Conservation (phyloP, 2,113 vertebrate genomes). For the Chrysemys picta region DNA sequence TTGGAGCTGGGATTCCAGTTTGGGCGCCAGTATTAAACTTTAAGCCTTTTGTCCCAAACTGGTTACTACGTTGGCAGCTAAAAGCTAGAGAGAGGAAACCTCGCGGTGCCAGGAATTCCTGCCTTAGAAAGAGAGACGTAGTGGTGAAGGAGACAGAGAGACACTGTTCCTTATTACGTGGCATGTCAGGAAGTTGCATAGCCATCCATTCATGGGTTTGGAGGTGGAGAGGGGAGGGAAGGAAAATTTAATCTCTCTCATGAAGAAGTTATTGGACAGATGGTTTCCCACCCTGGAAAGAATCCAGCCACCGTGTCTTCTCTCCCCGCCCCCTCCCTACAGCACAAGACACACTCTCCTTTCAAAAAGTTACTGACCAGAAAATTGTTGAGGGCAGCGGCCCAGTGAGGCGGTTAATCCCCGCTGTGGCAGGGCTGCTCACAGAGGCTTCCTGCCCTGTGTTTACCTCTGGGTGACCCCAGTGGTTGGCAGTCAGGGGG, state of each 20-base stretch:
- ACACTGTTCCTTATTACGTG: not conserved
- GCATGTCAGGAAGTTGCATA: constrained; percentile 25
- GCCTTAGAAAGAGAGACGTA: not conserved
- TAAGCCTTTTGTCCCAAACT: not conserved
- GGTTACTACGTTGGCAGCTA: not conserved
- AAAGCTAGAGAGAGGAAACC: constrained; percentile 15
- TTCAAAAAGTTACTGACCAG: constrained; percentile 70
- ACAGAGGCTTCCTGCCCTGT: constrained; percentile 6
- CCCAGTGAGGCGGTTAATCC: constrained; percentile 58
- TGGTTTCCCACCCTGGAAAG: constrained; percentile 31
- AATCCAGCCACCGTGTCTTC: constrained; percentile 34
- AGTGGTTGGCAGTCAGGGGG: not conserved
- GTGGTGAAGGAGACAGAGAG: not conserved
- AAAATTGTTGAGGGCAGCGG: constrained; percentile 56
- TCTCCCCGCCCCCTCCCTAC: not conserved
- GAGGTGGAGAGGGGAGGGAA: not conserved
- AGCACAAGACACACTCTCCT: constrained; percentile 58
- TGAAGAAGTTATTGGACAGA: constrained; percentile 41
- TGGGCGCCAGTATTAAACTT: not conserved
- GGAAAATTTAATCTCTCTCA: constrained; percentile 23
- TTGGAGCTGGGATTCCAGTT: not conserved
- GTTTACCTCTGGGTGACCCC: constrained; percentile 46
- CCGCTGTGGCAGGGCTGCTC: not conserved
- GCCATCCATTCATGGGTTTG: not conserved
- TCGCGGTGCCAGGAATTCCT: constrained; percentile 18